phyloP scores from a whole-genome alignment of 92 coral and sea anemone genomes.

The Actinostola sp. region DNA sequence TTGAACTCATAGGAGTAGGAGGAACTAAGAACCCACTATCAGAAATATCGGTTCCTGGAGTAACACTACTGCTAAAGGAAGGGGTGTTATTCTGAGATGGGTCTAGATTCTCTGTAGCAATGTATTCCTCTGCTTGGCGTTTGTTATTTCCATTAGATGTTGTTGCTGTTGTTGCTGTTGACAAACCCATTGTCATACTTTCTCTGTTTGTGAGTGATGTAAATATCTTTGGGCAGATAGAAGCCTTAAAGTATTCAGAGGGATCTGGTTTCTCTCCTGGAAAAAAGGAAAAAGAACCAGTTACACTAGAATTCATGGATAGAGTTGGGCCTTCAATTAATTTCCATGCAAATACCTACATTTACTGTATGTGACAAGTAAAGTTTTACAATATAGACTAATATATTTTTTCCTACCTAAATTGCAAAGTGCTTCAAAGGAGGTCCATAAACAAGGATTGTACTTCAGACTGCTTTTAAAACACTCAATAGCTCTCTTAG shows the following conservation, averaged over 20 bases:
- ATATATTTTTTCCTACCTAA: constrained; percentile 58
- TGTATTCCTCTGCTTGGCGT: constrained; percentile 66
- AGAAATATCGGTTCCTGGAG: constrained; percentile 56
- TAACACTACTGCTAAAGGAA: constrained; percentile 23
- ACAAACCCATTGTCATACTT: constrained; percentile 76
- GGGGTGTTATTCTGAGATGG: constrained; percentile 73
- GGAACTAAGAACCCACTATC: constrained; percentile 59
- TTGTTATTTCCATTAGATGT: constrained; percentile 54
- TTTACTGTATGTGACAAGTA: too few species aligned
- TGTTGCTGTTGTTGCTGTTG: constrained; percentile 79
- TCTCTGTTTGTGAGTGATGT: constrained; percentile 75
- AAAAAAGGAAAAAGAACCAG: not conserved
- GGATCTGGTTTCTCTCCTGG: constrained; percentile 95
- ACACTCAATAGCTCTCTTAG: constrained; percentile 88
- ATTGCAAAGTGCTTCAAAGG: constrained; percentile 89
- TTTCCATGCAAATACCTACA: too few species aligned
- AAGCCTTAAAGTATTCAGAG: constrained; percentile 84
- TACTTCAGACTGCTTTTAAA: constrained; percentile 93
- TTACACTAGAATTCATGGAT: too few species aligned
- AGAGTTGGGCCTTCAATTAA: too few species aligned
- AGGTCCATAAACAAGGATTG: constrained; percentile 93
- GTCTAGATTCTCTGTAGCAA: constrained; percentile 96
- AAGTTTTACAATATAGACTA: not conserved
- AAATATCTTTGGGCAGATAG: constrained; percentile 82
- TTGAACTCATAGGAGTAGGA: constrained; percentile 76